Conservation (phyloP, 2,888 invertebrate genomes). For the Andrena praecox region DNA sequence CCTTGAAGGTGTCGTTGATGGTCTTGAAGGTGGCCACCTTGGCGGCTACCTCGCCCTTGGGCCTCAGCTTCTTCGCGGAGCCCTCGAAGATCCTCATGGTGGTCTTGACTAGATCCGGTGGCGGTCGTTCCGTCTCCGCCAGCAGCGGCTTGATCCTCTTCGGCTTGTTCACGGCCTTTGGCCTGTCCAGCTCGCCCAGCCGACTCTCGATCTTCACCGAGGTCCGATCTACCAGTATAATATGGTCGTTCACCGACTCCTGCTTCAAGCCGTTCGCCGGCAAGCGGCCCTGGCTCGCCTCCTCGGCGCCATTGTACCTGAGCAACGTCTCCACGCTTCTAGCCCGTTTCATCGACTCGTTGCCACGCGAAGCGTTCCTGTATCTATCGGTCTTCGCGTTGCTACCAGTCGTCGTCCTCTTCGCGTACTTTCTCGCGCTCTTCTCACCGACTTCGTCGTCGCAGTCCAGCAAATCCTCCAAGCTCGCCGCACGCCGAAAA, state of each 20-base stretch:
- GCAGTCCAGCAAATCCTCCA: slow-evolving; percentile 94
- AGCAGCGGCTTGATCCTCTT: slow-evolving; percentile 88
- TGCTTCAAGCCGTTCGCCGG: slow-evolving; percentile 68
- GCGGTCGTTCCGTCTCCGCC: slow-evolving; percentile 92
- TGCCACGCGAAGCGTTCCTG: slow-evolving; percentile 86
- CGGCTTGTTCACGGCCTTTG: slow-evolving; percentile 86
- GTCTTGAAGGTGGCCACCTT: slow-evolving; percentile 89
- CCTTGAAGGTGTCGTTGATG: slow-evolving; percentile 87
- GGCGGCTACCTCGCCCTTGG: slow-evolving; percentile 87
- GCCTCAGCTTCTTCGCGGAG: slow-evolving; percentile 84
- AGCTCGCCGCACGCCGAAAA: slow-evolving; percentile 92
- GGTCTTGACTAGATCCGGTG: slow-evolving; percentile 95
- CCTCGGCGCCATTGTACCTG: slow-evolving; percentile 86
- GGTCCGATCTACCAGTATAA: slow-evolving; percentile 84
- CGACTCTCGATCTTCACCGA: slow-evolving; percentile 82
- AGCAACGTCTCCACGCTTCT: slow-evolving; percentile 94
- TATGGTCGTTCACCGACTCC: slow-evolving; percentile 86
- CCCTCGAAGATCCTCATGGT: slow-evolving; percentile 93
- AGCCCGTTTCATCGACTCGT: slow-evolving; percentile 92
- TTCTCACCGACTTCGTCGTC: slow-evolving; percentile 83
- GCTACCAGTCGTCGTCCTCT: slow-evolving; percentile 63
- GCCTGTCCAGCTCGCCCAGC: slow-evolving; percentile 82
- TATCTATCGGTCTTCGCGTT: slow-evolving; percentile 84
- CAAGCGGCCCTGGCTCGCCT: slow-evolving; percentile 28
- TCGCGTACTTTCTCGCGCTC: slow-evolving; percentile 74